Percentiles rank a stretch among this genome's conserved stretches.
Evolutionary conservation across 2,888 invertebrate genomes (phyloP).

Genomic region (Actias luna): DNA sequence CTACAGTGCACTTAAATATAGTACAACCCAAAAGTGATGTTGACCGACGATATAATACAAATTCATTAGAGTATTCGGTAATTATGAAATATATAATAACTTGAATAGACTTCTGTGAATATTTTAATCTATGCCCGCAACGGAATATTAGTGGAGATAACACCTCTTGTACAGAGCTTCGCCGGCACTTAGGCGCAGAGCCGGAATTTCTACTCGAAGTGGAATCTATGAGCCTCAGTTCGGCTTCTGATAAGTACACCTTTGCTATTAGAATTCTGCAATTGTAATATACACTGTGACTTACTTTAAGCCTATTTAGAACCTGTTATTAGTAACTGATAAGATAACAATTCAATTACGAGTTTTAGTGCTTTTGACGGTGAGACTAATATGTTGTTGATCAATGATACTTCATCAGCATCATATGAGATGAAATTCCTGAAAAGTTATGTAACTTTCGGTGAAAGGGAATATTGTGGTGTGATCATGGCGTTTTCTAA

Average conservation of each 20-base stretch:
- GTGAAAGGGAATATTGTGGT: too few relatives aligned
- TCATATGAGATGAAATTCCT: too few relatives aligned
- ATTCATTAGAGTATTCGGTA: not conserved
- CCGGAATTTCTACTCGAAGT: constrained; percentile 9
- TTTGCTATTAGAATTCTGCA: not conserved
- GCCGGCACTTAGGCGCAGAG: constrained; percentile 17
- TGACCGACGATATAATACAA: not conserved
- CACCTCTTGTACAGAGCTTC: constrained; percentile 12
- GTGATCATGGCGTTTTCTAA: too few relatives aligned
- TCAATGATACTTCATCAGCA: too few relatives aligned
- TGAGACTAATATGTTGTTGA: too few relatives aligned
- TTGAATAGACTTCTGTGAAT: not conserved
- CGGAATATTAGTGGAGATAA: constrained; percentile 18
- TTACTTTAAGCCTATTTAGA: not conserved
- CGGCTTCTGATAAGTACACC: constrained; percentile 4
- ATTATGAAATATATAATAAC: not conserved
- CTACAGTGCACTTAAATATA: too few relatives aligned
- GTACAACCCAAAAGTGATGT: too few relatives aligned
- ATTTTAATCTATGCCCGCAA: constrained; percentile 5
- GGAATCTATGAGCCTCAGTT: constrained; percentile 14
- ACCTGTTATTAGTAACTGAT: too few relatives aligned
- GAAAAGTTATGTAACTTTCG: too few relatives aligned
- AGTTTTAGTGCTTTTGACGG: too few relatives aligned
- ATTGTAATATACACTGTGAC: not conserved
- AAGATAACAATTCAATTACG: too few relatives aligned